A percentile compares a stretch with the other conserved stretches of the same genome.
phyloP scores from a whole-genome alignment of 2,113 vertebrate genomes.

The Fukomys damarensis region DNA sequence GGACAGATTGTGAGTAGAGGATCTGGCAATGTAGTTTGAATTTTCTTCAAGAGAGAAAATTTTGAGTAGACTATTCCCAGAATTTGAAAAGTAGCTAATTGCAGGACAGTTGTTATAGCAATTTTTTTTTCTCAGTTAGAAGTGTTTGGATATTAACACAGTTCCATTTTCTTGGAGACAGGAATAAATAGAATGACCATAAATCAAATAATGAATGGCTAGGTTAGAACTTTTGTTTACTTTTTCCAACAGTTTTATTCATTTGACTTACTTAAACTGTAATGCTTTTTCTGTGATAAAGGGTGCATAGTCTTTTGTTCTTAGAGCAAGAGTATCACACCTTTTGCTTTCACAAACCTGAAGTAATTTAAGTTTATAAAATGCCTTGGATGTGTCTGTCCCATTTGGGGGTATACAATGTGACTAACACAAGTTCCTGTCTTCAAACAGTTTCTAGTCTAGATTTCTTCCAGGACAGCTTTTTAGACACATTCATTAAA shows the following conservation, averaged over 20 bases:
- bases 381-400: background rate
- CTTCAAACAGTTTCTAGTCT: conserved; percentile 25
- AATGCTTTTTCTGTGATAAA: conserved; percentile 32
- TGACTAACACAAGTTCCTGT: conserved; percentile 30
- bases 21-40: conserved; percentile 12
- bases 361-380: conserved; percentile 28
- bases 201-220: conserved; percentile 66
- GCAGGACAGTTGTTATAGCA: conserved; percentile 32
- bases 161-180: conserved; percentile 31
- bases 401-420: background rate
- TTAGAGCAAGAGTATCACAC: conserved; percentile 39
- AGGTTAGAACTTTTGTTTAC: conserved; percentile 67
- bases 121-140: background rate
- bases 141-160: conserved; percentile 58
- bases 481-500: background rate
- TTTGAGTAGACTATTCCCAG: conserved; percentile 51
- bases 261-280: conserved; percentile 49
- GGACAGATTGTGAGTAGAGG: background rate
- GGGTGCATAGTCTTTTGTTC: conserved; percentile 12
- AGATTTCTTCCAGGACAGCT: background rate
- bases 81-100: conserved; percentile 65
- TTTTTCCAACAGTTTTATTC: conserved; percentile 61
- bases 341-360: conserved; percentile 32
- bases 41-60: conserved; percentile 73
- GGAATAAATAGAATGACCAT: conserved; percentile 13